phyloP scores from a whole-genome alignment of 2,888 invertebrate species.

The Drosophila parthenogenetica region DNA sequence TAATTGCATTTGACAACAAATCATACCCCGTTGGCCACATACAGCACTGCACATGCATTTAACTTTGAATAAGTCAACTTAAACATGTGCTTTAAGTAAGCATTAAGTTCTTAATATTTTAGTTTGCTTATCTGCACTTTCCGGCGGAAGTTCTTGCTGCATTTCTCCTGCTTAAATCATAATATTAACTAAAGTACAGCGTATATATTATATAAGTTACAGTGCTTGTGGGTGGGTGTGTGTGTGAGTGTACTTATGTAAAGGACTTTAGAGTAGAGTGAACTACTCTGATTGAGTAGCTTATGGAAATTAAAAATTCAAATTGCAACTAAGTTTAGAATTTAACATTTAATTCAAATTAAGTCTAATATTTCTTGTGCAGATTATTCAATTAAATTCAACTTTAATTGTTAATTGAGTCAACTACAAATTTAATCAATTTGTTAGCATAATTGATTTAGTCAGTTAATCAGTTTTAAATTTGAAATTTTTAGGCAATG shows the following conservation, averaged over 20 bases:
- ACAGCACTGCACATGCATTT: neutral
- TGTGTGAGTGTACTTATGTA: too few species aligned
- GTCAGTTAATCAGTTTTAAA: neutral
- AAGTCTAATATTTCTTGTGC: too few species aligned
- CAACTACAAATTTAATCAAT: neutral
- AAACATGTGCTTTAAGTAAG: neutral
- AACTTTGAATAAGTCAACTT: neutral
- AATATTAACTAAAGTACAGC: neutral
- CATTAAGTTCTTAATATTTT: neutral
- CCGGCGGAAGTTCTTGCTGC: neutral
- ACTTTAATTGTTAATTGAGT: too few species aligned
- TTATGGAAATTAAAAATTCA: too few species aligned
- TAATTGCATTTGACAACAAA: conserved; percentile 45
- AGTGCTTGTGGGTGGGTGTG: too few species aligned
- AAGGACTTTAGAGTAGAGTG: too few species aligned
- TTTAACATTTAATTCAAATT: too few species aligned
- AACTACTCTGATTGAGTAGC: too few species aligned
- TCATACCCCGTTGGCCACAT: neutral
- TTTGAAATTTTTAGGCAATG: neutral
- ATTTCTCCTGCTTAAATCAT: neutral
- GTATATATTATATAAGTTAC: neutral
- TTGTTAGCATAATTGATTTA: neutral
- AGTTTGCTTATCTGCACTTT: neutral
- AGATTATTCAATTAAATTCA: too few species aligned
- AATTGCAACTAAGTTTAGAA: too few species aligned